A percentile compares a stretch with the other conserved stretches of the same genome.
Conservation (phyloP, 2,888 invertebrate genomes). For the Ferrisia virgata region DNA sequence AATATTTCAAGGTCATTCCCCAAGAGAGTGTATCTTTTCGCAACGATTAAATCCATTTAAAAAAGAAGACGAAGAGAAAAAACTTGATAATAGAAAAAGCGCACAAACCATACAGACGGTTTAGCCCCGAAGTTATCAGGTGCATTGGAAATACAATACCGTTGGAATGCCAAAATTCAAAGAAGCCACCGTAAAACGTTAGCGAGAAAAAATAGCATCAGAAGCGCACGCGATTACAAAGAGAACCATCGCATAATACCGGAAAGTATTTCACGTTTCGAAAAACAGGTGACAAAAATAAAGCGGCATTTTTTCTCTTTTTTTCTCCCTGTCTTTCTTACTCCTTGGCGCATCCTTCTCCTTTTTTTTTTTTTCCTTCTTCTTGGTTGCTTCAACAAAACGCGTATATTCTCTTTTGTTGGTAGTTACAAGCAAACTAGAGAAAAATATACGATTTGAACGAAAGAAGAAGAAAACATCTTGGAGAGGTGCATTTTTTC, state of each 20-base stretch:
- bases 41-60: constrained; percentile 41
- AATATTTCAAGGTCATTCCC: constrained; percentile 30
- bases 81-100: constrained; percentile 20
- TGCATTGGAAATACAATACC: constrained; percentile 40
- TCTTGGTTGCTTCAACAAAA: background rate
- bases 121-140: constrained; percentile 41
- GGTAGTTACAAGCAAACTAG: background rate
- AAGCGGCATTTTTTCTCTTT: constrained; percentile 31
- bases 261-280: constrained; percentile 40
- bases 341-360: background rate
- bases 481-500: constrained; percentile 19
- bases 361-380: background rate
- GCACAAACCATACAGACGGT: constrained; percentile 6
- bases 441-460: too few relatives aligned
- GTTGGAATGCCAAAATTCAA: constrained; percentile 37
- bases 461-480: constrained; percentile 36
- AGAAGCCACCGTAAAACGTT: constrained; percentile 38
- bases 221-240: constrained; percentile 40
- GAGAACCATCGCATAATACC: constrained; percentile 39
- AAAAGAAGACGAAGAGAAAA: background rate
- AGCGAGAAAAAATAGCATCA: constrained; percentile 37
- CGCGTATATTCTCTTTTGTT: constrained; percentile 27
- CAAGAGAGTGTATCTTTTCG: background rate
- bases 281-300: constrained; percentile 43
- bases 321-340: background rate